Conservation (phyloP, 1,140 invertebrate species). For the Philaenus spumarius region DNA sequence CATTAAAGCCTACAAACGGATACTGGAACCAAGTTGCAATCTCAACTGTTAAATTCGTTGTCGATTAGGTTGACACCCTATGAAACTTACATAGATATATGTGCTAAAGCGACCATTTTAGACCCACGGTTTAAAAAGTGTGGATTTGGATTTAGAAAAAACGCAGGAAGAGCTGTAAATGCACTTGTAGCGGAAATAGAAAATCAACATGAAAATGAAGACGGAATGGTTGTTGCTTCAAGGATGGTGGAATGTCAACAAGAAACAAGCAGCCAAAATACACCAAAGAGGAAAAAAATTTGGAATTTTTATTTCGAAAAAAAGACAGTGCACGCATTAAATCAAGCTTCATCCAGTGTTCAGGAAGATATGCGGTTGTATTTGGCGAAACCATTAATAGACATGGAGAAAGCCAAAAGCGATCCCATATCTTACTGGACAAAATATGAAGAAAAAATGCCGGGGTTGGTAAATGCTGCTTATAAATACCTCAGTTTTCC, state of each 20-base stretch:
- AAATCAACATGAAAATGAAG: no score
- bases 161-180: background rate
- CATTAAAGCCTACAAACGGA: background rate
- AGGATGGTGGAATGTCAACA: background rate
- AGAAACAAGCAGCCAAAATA: background rate
- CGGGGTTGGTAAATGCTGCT: no score
- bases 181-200: background rate
- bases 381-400: no score
- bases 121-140: background rate
- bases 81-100: slow-evolving; percentile 1
- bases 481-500: no score
- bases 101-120: no score
- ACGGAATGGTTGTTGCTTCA: no score
- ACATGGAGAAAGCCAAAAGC: no score
- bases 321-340: no score
- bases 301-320: background rate
- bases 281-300: background rate
- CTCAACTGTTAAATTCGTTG: background rate
- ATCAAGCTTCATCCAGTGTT: no score
- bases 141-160: background rate
- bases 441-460: no score
- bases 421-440: no score
- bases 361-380: no score
- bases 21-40: background rate
- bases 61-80: background rate